These are phyloP conservation scores for Scyliorhinus canicula DNA, from an alignment of 2,797 vertebrate genomes.

Conservation along the genomic window DNA sequence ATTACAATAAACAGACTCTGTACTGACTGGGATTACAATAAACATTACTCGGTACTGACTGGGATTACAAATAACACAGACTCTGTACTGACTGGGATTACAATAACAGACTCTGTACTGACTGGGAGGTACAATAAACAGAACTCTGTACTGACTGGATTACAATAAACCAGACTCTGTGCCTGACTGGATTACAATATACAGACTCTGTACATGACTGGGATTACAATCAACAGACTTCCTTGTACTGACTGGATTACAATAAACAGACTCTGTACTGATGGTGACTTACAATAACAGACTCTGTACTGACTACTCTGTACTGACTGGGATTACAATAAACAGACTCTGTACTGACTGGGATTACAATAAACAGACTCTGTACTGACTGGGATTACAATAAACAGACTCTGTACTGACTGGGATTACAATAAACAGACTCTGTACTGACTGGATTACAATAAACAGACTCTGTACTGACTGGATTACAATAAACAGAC, in stretches of 20 bases:
- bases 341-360: not conserved
- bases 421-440: too few relatives aligned
- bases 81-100: not conserved
- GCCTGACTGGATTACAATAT: not conserved
- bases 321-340: too few relatives aligned
- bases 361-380: too few relatives aligned
- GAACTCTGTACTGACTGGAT: not conserved
- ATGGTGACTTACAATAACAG: not conserved
- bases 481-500: too few relatives aligned
- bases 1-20: not conserved
- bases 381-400: not conserved
- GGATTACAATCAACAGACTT: too few relatives aligned
- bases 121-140: not conserved
- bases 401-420: not conserved
- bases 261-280: not conserved
- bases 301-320: not conserved
- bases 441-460: not conserved
- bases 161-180: not conserved
- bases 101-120: not conserved
- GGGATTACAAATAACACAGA: too few relatives aligned
- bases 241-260: not conserved
- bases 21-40: not conserved
- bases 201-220: not conserved
- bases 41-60: not conserved
- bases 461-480: not conserved